These are phyloP conservation scores for Aramus guarauna DNA, from an alignment of 2,113 vertebrate species.

Conservation along the genomic window DNA sequence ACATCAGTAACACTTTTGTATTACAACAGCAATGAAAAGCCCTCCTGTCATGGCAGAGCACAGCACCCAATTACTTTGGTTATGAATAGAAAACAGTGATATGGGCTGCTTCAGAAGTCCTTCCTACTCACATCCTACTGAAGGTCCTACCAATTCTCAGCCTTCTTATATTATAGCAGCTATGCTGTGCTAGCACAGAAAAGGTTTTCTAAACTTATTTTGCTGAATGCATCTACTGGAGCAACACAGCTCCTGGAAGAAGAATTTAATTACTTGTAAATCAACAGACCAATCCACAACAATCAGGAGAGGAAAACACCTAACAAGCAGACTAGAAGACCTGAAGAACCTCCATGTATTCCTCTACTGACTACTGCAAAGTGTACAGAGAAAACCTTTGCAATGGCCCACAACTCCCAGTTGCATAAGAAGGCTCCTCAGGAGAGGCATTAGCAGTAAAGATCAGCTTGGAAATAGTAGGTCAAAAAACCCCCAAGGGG, in stretches of 20 bases:
- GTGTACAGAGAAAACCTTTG: neutral
- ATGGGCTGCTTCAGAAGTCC: neutral
- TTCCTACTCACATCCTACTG: neutral
- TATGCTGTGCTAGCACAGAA: neutral
- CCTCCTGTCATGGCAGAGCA: neutral
- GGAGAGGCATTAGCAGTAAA: neutral
- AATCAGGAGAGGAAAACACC: neutral
- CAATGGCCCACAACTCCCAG: neutral
- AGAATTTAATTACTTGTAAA: neutral
- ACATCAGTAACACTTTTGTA: neutral
- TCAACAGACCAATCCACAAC: neutral
- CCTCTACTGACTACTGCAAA: neutral
- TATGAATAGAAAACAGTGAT: neutral
- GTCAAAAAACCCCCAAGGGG: neutral
- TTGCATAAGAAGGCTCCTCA: neutral
- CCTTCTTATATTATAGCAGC: neutral
- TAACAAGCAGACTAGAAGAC: neutral
- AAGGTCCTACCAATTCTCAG: neutral
- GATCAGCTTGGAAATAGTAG: neutral
- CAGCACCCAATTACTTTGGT: neutral
- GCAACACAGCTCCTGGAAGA: neutral
- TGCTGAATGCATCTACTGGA: neutral
- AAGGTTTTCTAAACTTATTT: neutral
- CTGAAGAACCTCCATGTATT: neutral
- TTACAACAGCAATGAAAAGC: neutral